A percentile compares a stretch with the other conserved stretches of the same genome.
These are phyloP conservation scores for Xanthorhoe designata DNA, from an alignment of 2,888 invertebrate species.

Conservation along the genomic window DNA sequence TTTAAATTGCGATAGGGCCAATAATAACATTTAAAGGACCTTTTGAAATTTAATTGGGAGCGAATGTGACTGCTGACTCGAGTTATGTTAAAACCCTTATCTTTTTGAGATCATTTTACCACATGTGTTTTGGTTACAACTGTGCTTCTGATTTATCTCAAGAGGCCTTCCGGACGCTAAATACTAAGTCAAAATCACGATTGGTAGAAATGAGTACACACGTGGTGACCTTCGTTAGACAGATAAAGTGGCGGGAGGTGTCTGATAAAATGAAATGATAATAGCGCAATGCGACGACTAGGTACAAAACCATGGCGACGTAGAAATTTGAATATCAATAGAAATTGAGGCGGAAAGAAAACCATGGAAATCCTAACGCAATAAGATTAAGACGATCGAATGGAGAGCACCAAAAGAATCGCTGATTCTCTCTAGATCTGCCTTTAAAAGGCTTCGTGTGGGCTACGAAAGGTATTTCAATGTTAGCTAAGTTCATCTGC, in stretches of 20 bases:
- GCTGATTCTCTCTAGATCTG: not conserved
- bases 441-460: not conserved
- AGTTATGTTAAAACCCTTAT: conserved; percentile 19
- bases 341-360: not conserved
- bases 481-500: conserved; percentile 7
- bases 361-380: not conserved
- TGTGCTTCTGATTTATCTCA: conserved; percentile 32
- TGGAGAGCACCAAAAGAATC: not conserved
- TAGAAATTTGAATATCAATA: conserved; percentile 9
- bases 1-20: conserved; percentile 39
- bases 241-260: conserved; percentile 61
- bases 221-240: conserved; percentile 65
- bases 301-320: conserved; percentile 21
- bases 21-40: conserved; percentile 36
- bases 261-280: conserved; percentile 70
- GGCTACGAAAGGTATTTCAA: not conserved
- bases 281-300: conserved; percentile 58
- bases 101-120: conserved; percentile 9
- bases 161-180: conserved; percentile 40
- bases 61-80: conserved; percentile 24
- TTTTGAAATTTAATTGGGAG: conserved; percentile 28
- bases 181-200: conserved; percentile 45
- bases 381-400: not conserved
- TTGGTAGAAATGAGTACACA: conserved; percentile 47
- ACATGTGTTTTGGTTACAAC: conserved; percentile 28